A percentile compares a stretch with the other conserved stretches of the same genome.
These are phyloP conservation scores for Battus philenor DNA, from an alignment of 1,140 invertebrate genomes.

Conservation along the genomic window DNA sequence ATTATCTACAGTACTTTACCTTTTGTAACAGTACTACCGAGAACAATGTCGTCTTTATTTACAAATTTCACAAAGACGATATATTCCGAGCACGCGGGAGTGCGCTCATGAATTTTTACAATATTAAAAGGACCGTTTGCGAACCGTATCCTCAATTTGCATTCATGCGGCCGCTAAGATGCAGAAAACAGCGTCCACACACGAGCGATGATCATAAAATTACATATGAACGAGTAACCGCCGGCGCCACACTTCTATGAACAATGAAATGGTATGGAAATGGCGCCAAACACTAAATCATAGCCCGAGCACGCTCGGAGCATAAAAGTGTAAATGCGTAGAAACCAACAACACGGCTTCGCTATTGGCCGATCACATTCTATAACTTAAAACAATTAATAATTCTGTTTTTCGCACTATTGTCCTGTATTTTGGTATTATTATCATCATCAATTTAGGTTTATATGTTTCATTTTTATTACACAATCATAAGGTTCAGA, in stretches of 20 bases:
- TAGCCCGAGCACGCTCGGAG: conserved; percentile 44
- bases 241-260: conserved; percentile 65
- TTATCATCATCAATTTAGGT: too few species aligned
- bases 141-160: conserved; percentile 40
- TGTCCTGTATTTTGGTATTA: conserved; percentile 5
- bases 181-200: conserved; percentile 50
- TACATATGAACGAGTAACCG: conserved; percentile 54
- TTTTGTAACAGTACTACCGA: conserved; percentile 10
- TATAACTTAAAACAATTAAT: background rate
- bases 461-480: too few species aligned
- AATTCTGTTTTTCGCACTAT: conserved; percentile 5
- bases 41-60: conserved; percentile 26
- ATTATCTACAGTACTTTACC: background rate
- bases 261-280: conserved; percentile 64
- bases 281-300: conserved; percentile 55
- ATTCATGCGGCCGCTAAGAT: conserved; percentile 46
- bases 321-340: conserved; percentile 10
- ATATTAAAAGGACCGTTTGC: conserved; percentile 45
- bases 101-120: conserved; percentile 55
- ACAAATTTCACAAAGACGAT: conserved; percentile 33
- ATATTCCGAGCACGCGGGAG: conserved; percentile 42
- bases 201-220: conserved; percentile 58
- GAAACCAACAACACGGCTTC: background rate
- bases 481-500: too few species aligned
- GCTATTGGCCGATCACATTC: background rate